Evolutionary conservation across 2,797 vertebrate genomes (phyloP).

Genomic region (Gephyroberyx darwinii): DNA sequence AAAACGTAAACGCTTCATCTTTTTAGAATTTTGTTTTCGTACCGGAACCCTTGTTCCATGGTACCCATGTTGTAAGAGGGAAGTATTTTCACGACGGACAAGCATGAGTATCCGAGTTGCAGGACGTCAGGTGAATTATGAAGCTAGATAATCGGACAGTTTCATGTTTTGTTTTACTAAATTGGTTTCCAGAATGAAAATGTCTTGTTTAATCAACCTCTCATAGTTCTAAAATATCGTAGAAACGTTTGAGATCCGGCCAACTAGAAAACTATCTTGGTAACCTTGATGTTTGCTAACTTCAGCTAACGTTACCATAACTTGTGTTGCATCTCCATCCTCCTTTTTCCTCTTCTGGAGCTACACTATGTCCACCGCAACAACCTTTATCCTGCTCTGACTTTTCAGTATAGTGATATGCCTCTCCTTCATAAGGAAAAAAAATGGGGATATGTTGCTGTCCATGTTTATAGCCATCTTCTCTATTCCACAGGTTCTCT

Average conservation of each 20-base stretch:
- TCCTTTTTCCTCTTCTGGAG: too few relatives aligned
- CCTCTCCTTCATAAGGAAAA: too few relatives aligned
- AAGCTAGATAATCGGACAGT: fast-evolving
- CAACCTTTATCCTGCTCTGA: too few relatives aligned
- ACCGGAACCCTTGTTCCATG: slow-evolving; percentile 64
- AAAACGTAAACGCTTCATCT: too few relatives aligned
- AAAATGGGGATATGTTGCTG: too few relatives aligned
- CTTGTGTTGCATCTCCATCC: too few relatives aligned
- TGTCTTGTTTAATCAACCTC: fast-evolving
- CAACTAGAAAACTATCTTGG: neutral
- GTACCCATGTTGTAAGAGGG: slow-evolving; percentile 19
- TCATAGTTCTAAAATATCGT: fast-evolving
- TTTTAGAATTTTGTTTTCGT: too few relatives aligned
- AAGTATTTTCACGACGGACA: slow-evolving; percentile 59
- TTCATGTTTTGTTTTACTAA: neutral
- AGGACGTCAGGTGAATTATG: slow-evolving; percentile 55
- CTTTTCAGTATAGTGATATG: too few relatives aligned
- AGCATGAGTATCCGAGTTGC: slow-evolving; percentile 57
- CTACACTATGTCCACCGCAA: too few relatives aligned
- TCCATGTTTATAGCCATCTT: neutral
- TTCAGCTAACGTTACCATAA: neutral
- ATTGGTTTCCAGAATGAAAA: neutral
- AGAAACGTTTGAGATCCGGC: neutral
- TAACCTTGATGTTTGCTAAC: slow-evolving; percentile 47
- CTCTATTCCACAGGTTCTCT: slow-evolving; percentile 64